These are phyloP conservation scores for Periophthalmodon schlosseri DNA, from an alignment of 2,113 vertebrate genomes.

Conservation along the genomic window DNA sequence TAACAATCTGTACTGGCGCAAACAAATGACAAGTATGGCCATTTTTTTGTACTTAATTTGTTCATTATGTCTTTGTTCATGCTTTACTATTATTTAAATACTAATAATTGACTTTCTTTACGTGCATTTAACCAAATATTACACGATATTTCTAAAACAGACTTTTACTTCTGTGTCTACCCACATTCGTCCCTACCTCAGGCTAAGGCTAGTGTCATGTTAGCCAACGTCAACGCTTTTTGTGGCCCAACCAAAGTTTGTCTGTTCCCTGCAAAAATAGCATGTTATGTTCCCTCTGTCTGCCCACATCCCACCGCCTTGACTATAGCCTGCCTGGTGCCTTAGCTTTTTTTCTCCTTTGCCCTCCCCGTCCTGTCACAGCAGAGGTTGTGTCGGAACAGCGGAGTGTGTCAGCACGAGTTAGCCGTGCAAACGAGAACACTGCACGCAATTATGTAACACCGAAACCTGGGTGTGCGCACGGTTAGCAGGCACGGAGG, in stretches of 20 bases:
- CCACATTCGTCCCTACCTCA: not conserved
- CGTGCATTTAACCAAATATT: too few relatives aligned
- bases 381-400: conserved; percentile 44
- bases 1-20: too few relatives aligned
- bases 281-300: conserved; percentile 17
- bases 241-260: not conserved
- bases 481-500: conserved; percentile 44
- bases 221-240: not conserved
- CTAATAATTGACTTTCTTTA: too few relatives aligned
- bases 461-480: conserved; percentile 49
- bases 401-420: conserved; percentile 51
- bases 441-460: conserved; percentile 59
- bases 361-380: conserved; percentile 4
- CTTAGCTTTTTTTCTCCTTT: not conserved
- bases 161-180: not conserved
- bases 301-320: conserved; percentile 29
- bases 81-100: too few relatives aligned
- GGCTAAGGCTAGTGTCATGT: not conserved
- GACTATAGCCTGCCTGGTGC: conserved; percentile 1
- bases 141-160: not conserved
- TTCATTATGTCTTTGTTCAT: too few relatives aligned
- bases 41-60: too few relatives aligned
- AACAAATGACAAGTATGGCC: too few relatives aligned
- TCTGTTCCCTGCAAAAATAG: not conserved
- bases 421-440: conserved; percentile 51